phyloP scores from a whole-genome alignment of 2,888 invertebrate species.

The Cremastinae sp. region DNA sequence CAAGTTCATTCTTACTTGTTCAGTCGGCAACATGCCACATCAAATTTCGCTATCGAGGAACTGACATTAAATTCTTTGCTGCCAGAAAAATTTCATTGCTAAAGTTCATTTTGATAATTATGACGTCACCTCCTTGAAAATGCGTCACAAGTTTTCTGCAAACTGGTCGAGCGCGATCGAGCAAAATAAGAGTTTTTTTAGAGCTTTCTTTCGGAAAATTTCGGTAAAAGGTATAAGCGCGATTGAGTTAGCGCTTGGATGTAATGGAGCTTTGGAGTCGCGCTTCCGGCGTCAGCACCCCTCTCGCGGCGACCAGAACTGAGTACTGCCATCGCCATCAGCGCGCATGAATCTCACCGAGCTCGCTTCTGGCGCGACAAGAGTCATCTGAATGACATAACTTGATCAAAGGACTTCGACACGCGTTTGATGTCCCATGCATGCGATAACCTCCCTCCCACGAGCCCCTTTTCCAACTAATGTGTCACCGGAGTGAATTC shows the following conservation, averaged over 20 bases:
- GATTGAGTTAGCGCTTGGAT: slow-evolving; percentile 55
- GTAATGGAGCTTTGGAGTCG: slow-evolving; percentile 56
- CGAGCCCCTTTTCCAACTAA: slow-evolving; percentile 69
- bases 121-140: too few relatives aligned
- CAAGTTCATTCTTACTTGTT: too few relatives aligned
- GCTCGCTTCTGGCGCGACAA: slow-evolving; percentile 72
- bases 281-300: slow-evolving; percentile 47
- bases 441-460: slow-evolving; percentile 66
- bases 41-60: too few relatives aligned
- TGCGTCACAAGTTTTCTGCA: too few relatives aligned
- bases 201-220: neutral
- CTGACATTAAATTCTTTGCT: too few relatives aligned
- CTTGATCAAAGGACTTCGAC: slow-evolving; percentile 77
- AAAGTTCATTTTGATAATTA: too few relatives aligned
- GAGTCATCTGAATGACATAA: slow-evolving; percentile 78
- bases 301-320: slow-evolving; percentile 6
- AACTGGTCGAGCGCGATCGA: too few relatives aligned
- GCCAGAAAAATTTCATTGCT: too few relatives aligned
- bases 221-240: slow-evolving; percentile 25
- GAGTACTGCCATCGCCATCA: slow-evolving; percentile 40
- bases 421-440: slow-evolving; percentile 79
- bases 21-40: too few relatives aligned
- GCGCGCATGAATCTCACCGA: slow-evolving; percentile 65
- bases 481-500: slow-evolving; percentile 50
- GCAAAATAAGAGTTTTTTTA: too few relatives aligned